phyloP scores from a whole-genome alignment of 2,888 invertebrate genomes.

The Orchestes rusci region DNA sequence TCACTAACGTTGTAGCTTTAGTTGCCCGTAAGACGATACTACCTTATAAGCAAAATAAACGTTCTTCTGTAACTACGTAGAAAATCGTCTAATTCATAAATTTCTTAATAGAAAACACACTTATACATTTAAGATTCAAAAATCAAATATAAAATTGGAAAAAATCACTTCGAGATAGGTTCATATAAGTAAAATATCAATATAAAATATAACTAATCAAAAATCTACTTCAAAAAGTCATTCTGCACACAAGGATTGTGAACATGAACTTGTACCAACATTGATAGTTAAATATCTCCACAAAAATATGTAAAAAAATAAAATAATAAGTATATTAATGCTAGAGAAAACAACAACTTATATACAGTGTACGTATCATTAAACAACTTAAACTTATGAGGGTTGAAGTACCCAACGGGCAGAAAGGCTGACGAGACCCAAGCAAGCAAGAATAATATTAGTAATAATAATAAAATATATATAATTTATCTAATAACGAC shows the following conservation, averaged over 20 bases:
- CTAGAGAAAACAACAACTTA: conserved; percentile 48
- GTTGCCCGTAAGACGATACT: conserved; percentile 29
- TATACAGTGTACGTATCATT: conserved; percentile 42
- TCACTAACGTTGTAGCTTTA: conserved; percentile 20
- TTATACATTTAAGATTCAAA: conserved; percentile 45
- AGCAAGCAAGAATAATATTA: conserved; percentile 35
- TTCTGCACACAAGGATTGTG: conserved; percentile 42
- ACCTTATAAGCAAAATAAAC: too few relatives aligned
- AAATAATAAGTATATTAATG: conserved; percentile 46
- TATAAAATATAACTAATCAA: conserved; percentile 42
- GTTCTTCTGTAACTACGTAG: conserved; percentile 32
- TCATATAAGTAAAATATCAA: conserved; percentile 44
- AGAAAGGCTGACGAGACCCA: conserved; percentile 33
- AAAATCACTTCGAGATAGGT: conserved; percentile 41
- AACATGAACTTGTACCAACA: conserved; percentile 46
- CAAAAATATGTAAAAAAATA: conserved; percentile 49
- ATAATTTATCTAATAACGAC: conserved; percentile 44
- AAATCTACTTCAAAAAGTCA: conserved; percentile 44
- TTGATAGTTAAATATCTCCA: conserved; percentile 47
- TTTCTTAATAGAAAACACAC: conserved; percentile 45
- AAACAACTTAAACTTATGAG: conserved; percentile 41
- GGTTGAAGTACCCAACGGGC: conserved; percentile 13
- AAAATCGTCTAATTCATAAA: conserved; percentile 43
- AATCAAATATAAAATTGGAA: conserved; percentile 32
- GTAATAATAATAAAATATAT: conserved; percentile 42